Evolutionary conservation across 2,113 vertebrate genomes (phyloP), one percentile per base, ranked within the genome.

Genomic region (Elgaria multicarinata): DNA sequence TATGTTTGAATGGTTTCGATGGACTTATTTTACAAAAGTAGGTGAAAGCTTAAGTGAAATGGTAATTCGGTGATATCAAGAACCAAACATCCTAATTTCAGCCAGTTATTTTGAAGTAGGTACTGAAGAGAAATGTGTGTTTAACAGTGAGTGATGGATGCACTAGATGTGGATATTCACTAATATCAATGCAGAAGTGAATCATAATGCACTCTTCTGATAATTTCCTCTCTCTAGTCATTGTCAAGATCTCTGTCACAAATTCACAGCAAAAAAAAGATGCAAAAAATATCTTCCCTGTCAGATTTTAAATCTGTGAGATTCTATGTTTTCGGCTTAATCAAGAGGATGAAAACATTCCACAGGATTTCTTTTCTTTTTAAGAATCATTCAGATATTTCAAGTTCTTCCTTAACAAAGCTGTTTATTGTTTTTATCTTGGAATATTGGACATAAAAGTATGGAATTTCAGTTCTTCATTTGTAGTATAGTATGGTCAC

Each of bases 1-100:
- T 94, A 95, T 80, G 85, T 93, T 94, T 95, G 69, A n/a, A 83
- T 87, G 81, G 80, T 94, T 95, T 92, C 90, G 91, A 92, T 92
- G 90, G 76, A 91, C 75, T 12, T 80, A 66, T 76, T 72, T 71
- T 86, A 77, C 71, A 42, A 53, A 90, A 79, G 36, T 76, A 92
- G 36, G 53, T 89, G 58, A 87, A n/a, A 88, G 78, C 89, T 86
- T 76, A 89, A 42, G 89, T 58, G 75, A 82, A 42, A 46, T 94
- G 87, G 85, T 55, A 0, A 84, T 89, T 87, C 85, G 69, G 92
- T 90, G 78, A 55, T 89, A 5, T 50, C 88, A 79, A 22, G 92
- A 94, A 78, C 77, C 74, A 92, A 89, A 90, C 93, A 90, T 96
- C 76, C 74, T 1, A 28, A 87, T 94, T 91, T 89, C 93, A 83